Conservation (phyloP, 2,797 vertebrate genomes). For the Spinibarbus caldwelli region DNA sequence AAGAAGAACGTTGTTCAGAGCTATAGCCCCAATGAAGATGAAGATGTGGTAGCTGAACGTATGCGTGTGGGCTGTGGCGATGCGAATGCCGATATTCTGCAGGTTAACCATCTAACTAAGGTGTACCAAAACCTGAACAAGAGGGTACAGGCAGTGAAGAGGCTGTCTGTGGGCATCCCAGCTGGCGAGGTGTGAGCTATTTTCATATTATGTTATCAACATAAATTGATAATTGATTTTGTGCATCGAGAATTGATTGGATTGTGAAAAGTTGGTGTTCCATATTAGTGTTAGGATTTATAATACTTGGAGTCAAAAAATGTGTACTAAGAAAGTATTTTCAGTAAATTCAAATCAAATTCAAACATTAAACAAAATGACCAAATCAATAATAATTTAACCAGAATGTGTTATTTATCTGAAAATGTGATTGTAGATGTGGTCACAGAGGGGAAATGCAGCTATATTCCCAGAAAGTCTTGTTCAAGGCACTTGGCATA, state of each 20-base stretch:
- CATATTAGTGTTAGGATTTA: not conserved
- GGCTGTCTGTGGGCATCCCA: constrained; percentile 90
- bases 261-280: not conserved
- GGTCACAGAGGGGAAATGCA: not conserved
- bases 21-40: constrained; percentile 68
- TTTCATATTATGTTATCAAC: constrained; percentile 4
- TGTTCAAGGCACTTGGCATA: constrained; percentile 10
- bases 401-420: not conserved
- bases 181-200: constrained; percentile 87
- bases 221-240: not conserved
- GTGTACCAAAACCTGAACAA: constrained; percentile 87
- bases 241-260: not conserved
- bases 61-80: constrained; percentile 82
- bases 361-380: not conserved
- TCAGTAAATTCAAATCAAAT: no score
- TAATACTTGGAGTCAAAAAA: not conserved
- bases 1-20: constrained; percentile 55
- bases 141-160: constrained; percentile 87
- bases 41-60: constrained; percentile 86
- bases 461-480: not conserved
- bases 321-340: not conserved
- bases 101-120: constrained; percentile 90
- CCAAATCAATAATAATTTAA: not conserved
- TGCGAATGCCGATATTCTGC: constrained; percentile 84
- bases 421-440: not conserved